Percentiles rank a stretch among this genome's conserved stretches.
These are phyloP conservation scores for Urocyon cinereoargenteus DNA, from an alignment of 2,797 vertebrate species.

Conservation along the genomic window DNA sequence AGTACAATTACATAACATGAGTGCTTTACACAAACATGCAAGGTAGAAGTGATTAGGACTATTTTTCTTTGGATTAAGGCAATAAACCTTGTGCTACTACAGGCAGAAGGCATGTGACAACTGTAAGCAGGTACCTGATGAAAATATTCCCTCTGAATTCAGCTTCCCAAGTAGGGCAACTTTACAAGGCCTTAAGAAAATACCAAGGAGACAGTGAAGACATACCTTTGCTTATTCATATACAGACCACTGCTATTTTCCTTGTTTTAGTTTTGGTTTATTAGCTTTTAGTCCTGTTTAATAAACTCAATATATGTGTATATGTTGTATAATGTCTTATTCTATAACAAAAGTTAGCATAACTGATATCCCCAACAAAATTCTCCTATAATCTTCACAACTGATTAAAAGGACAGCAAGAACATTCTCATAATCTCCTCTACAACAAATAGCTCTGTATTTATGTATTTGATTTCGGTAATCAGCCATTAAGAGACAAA, in stretches of 20 bases:
- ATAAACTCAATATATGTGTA: neutral
- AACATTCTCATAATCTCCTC: neutral
- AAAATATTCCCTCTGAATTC: neutral
- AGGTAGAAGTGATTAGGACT: neutral
- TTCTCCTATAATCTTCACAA: neutral
- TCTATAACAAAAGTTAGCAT: neutral
- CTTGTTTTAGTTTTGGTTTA: neutral
- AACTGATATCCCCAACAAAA: neutral
- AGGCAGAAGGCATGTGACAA: neutral
- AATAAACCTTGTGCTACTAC: too few relatives aligned
- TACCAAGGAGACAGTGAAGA: neutral
- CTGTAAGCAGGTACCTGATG: too few relatives aligned
- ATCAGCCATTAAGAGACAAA: neutral
- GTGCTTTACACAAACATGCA: neutral
- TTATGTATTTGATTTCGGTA: neutral
- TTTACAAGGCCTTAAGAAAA: neutral
- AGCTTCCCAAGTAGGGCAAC: neutral
- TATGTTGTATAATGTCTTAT: too few relatives aligned
- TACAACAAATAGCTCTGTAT: neutral
- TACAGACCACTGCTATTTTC: neutral
- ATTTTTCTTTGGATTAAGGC: too few relatives aligned
- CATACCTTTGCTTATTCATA: neutral
- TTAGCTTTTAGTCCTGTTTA: neutral
- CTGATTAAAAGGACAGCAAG: neutral
- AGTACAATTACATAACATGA: neutral